A percentile compares a stretch with the other conserved stretches of the same genome.
These are phyloP conservation scores for Oncorhynchus gorbuscha DNA, from an alignment of 2,113 vertebrate genomes.

Conservation along the genomic window DNA sequence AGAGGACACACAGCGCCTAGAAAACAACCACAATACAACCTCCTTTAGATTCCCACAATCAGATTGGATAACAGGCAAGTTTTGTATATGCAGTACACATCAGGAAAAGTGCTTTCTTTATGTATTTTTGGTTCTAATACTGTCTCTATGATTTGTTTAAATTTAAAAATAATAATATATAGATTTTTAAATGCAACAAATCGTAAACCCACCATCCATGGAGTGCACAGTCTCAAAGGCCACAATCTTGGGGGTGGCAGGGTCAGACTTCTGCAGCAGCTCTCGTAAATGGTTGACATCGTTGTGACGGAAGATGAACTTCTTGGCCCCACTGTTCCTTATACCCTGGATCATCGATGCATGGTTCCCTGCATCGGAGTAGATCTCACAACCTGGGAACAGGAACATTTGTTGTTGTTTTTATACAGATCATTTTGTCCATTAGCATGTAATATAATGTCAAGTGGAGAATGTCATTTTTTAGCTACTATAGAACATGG, in stretches of 20 bases:
- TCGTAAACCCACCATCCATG: conserved; percentile 83
- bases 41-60: too few species aligned
- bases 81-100: not conserved
- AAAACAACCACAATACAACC: conserved; percentile 1
- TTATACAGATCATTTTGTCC: not conserved
- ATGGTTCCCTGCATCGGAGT: conserved; percentile 91
- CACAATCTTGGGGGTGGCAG: conserved; percentile 85
- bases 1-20: conserved; percentile 92
- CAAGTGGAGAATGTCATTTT: too few species aligned
- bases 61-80: not conserved
- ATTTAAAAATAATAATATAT: too few species aligned
- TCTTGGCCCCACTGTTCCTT: conserved; percentile 86
- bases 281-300: conserved; percentile 81
- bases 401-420: not conserved
- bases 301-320: conserved; percentile 91
- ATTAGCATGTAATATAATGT: too few species aligned
- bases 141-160: too few species aligned
- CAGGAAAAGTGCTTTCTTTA: not conserved
- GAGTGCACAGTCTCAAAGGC: conserved; percentile 94
- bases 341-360: conserved; percentile 96
- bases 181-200: too few species aligned
- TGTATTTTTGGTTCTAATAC: not conserved
- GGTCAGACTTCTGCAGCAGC: conserved; percentile 80
- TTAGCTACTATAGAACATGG: not conserved
- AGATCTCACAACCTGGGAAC: conserved; percentile 86